These are phyloP conservation scores for Rhinogobius similis DNA, from an alignment of 2,113 vertebrate species.

Conservation along the genomic window DNA sequence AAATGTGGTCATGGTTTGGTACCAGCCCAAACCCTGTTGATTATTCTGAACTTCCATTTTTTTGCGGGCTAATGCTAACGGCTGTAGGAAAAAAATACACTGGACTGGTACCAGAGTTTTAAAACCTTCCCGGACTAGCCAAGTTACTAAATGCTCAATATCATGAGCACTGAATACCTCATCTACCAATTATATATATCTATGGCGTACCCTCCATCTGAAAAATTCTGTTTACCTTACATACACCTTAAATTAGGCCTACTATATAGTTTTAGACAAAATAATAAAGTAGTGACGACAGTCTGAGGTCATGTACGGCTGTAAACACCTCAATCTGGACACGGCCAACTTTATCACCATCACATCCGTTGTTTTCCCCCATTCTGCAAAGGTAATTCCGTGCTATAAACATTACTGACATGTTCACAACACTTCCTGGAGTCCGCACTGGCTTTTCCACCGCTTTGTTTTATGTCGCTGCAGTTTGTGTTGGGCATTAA, in stretches of 20 bases:
- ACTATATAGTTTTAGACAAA: not conserved
- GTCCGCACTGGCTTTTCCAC: constrained; percentile 13
- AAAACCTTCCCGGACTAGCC: no score
- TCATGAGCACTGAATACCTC: no score
- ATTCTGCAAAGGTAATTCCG: not conserved
- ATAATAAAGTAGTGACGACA: no score
- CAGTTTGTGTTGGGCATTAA: constrained; percentile 54
- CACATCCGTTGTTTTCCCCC: not conserved
- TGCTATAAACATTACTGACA: constrained; percentile 11
- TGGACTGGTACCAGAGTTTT: no score
- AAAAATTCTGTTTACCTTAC: not conserved
- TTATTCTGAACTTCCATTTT: no score
- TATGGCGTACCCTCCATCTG: not conserved
- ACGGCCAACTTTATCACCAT: not conserved
- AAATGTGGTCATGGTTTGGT: no score
- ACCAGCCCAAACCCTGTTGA: no score
- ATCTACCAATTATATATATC: no score
- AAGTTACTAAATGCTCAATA: no score
- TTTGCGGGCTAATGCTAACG: no score
- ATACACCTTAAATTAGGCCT: not conserved
- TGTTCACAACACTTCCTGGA: constrained; percentile 7
- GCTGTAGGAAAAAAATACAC: no score
- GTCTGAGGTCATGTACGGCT: not conserved
- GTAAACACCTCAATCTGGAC: constrained; percentile 2
- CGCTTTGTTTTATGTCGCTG: constrained; percentile 47